These are phyloP conservation scores for Procambarus virginalis DNA, from an alignment of 1,140 invertebrate species.

Conservation along the genomic window DNA sequence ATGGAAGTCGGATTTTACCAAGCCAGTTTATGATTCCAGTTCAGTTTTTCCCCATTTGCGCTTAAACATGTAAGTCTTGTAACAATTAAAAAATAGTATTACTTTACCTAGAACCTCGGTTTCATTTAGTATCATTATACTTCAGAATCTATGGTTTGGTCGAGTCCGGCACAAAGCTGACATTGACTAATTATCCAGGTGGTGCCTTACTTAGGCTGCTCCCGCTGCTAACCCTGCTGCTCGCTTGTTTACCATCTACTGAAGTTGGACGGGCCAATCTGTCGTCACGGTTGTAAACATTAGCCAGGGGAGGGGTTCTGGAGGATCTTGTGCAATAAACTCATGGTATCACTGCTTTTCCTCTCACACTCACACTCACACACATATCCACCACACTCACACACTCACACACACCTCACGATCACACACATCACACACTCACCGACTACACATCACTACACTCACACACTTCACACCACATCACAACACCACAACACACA, in stretches of 20 bases:
- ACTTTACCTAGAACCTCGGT: not conserved
- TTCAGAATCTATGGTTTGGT: not conserved
- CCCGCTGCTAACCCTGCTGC: not conserved
- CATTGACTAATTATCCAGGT: constrained; percentile 1
- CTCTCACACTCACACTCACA: too few relatives aligned
- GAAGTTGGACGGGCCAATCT: constrained; percentile 44
- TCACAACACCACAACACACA: too few relatives aligned
- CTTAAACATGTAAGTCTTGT: not conserved
- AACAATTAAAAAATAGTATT: not conserved
- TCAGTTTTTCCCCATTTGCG: constrained; percentile 5
- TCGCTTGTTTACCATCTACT: constrained; percentile 27
- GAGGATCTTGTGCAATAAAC: constrained; percentile 9
- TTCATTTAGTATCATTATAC: not conserved
- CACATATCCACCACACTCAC: too few relatives aligned
- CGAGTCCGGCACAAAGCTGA: not conserved
- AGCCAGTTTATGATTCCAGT: not conserved
- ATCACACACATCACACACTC: too few relatives aligned
- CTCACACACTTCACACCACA: too few relatives aligned
- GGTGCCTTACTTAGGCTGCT: constrained; percentile 12
- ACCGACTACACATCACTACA: too few relatives aligned
- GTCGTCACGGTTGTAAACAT: constrained; percentile 66
- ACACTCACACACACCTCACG: too few relatives aligned
- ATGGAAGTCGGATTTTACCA: constrained; percentile 32
- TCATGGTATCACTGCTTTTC: not conserved
- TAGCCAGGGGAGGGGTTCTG: constrained; percentile 66